Conservation (phyloP, 1,140 invertebrate genomes). For the Melitaea cinxia region DNA sequence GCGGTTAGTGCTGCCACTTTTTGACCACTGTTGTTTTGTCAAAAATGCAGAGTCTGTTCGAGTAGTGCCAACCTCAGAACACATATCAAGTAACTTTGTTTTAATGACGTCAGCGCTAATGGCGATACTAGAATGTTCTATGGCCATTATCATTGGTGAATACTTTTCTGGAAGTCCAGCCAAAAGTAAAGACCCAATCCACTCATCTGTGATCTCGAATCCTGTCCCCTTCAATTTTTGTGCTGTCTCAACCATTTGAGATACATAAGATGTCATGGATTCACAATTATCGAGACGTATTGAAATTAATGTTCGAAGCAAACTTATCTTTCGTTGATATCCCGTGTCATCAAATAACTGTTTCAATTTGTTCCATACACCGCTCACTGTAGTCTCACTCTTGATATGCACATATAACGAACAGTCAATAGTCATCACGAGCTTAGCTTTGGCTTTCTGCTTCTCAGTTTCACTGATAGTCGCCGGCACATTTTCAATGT, state of each 20-base stretch:
- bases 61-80: constrained; percentile 25
- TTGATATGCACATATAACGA: constrained; percentile 57
- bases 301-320: constrained; percentile 34
- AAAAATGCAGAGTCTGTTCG: constrained; percentile 14
- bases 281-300: constrained; percentile 14
- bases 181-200: constrained; percentile 24
- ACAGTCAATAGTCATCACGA: constrained; percentile 53
- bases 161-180: constrained; percentile 26
- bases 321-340: constrained; percentile 28
- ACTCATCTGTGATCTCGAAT: constrained; percentile 17
- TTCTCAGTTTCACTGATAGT: constrained; percentile 32
- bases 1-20: constrained; percentile 28
- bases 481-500: constrained; percentile 6
- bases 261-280: background rate
- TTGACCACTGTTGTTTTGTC: constrained; percentile 3
- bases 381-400: constrained; percentile 39
- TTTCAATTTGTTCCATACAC: constrained; percentile 50
- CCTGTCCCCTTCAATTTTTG: constrained; percentile 1
- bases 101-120: background rate
- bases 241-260: constrained; percentile 1
- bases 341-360: background rate
- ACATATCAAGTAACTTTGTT: constrained; percentile 40
- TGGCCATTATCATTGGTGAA: constrained; percentile 36
- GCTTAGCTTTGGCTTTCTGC: constrained; percentile 51
- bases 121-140: too few relatives aligned